Percentiles rank a stretch among this genome's conserved stretches.
Evolutionary conservation across 2,797 vertebrate genomes (phyloP).

Genomic region (Eulemur mongoz): DNA sequence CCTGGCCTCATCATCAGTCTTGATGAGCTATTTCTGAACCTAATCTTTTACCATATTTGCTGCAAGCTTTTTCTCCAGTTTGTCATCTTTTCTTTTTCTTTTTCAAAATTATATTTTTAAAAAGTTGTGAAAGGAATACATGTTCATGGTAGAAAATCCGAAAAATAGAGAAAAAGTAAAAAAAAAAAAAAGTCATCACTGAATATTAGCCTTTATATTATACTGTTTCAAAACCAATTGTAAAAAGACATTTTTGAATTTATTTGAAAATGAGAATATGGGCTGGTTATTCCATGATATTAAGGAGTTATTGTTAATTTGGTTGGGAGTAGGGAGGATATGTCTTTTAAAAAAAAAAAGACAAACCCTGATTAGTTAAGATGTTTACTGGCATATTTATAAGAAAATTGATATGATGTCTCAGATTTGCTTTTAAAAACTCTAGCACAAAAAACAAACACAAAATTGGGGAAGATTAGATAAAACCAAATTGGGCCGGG

Average conservation of each 20-base stretch:
- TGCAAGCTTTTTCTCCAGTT: background rate
- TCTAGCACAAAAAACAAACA: background rate
- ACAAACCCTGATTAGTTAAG: background rate
- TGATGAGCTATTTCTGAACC: background rate
- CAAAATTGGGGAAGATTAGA: background rate
- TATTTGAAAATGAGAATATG: background rate
- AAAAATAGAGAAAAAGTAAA: background rate
- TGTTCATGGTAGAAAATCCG: background rate
- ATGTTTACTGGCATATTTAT: background rate
- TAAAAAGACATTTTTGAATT: background rate
- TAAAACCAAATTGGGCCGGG: background rate
- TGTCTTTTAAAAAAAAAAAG: background rate
- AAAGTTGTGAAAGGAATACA: background rate
- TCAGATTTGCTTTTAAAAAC: constrained; percentile 10
- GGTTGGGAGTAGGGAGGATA: background rate
- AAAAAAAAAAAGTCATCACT: background rate
- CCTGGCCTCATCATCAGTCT: background rate
- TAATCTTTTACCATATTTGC: background rate
- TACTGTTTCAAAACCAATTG: background rate
- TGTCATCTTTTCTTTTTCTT: background rate
- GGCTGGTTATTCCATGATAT: background rate
- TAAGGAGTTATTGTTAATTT: background rate
- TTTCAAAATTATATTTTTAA: background rate
- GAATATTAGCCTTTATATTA: background rate
- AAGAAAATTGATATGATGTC: background rate